Base-by-base conservation (phyloP, 2,888 invertebrate species). In the Ophion ventricosus region DNA sequence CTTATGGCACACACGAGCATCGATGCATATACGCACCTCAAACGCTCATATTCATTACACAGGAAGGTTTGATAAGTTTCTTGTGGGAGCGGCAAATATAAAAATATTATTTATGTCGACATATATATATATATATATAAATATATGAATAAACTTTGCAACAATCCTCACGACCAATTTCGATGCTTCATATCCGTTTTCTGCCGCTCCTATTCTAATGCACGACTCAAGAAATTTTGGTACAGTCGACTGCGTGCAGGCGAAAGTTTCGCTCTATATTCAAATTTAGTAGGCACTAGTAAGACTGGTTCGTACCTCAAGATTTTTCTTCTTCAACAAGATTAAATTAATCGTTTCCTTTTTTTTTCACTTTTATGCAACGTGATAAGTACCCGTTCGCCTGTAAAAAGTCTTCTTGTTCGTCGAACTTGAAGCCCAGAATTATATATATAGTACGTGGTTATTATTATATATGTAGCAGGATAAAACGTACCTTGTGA, bases 361-460 rank as follows among this genome's bases (percentile, higher is more conserved):
- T 20, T 20, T 29, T 20, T 49, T 43, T 64, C 20, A 63, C 75
- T 54, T 54, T 64, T 75, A 64, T 64, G 49, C 14, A 14, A 75
- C 14, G 43, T 64, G n/a, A 54, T 23, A 64, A 64, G 49, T 63
- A 75, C 29, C 20, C 75, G n/a, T n/a, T 35, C 20, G 64, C 64
- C 35, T 40, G 40, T 40, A 64, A 64, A 64, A 40, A 40, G 20
- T 64, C 17, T 11, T 64, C 64, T 64, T 20, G 35, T 11, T 40
- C 5, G 20, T 35, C 35, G 35, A 23, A 23, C 40, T 40, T 5
- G 4, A 20, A 40, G 64, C 4, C n/a, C 64, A 64, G 64, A 11
- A 40, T n/a, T 64, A 40, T 64, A 20, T 23, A 64, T 40, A 23
- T 43, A 14, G 2, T 43, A 43, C 11, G 2, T 14, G 14, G 0